phyloP scores from a whole-genome alignment of 2,113 vertebrate species.

The Lanius ludovicianus region DNA sequence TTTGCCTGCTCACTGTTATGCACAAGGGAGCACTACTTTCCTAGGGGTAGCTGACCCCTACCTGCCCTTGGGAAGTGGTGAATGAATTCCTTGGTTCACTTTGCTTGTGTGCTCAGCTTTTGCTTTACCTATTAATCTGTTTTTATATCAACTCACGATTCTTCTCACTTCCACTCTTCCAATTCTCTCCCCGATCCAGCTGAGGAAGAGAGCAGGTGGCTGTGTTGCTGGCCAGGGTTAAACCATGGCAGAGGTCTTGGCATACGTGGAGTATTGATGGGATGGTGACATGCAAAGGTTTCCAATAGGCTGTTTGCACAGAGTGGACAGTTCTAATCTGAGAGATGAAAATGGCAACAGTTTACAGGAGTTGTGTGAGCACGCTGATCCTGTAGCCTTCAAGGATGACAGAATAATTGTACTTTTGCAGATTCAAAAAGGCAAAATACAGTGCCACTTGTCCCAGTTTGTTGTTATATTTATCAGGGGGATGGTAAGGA shows the following conservation, averaged over 20 bases:
- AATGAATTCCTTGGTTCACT: neutral
- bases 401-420: neutral
- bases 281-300: fast-evolving
- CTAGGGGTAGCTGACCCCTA: neutral
- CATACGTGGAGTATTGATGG: neutral
- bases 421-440: neutral
- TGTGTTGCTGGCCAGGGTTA: neutral
- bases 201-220: fast-evolving
- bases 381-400: neutral
- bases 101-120: neutral
- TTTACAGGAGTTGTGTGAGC: neutral
- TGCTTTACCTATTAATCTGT: neutral
- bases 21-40: neutral
- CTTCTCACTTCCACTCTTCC: neutral
- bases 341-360: neutral
- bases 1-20: neutral
- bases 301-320: neutral
- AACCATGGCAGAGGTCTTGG: neutral
- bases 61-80: neutral
- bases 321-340: neutral
- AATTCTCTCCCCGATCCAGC: neutral
- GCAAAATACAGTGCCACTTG: neutral
- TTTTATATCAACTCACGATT: neutral
- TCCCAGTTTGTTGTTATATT: neutral
- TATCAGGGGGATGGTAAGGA: fast-evolving